Conservation (phyloP, 2,797 vertebrate genomes). For the Coreius guichenoti region DNA sequence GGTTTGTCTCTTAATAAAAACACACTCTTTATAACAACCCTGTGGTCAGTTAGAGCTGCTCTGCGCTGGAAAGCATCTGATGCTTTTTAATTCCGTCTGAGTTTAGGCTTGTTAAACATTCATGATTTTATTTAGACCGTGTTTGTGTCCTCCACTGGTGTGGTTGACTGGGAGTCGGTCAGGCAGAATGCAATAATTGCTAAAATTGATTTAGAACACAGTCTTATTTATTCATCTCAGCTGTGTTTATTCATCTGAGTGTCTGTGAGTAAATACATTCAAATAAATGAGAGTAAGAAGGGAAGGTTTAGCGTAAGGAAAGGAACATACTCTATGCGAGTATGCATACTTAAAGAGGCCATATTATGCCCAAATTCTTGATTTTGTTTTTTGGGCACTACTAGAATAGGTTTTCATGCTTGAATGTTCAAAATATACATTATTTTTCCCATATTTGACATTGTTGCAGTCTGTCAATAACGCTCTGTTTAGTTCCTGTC, state of each 20-base stretch:
- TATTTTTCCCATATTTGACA: background rate
- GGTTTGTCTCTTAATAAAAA: conserved; percentile 37
- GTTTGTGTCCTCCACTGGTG: conserved; percentile 36
- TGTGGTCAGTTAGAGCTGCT: conserved; percentile 34
- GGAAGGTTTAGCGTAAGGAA: background rate
- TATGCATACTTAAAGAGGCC: background rate
- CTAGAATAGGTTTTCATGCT: background rate
- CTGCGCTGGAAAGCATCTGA: conserved; percentile 26
- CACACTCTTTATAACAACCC: background rate
- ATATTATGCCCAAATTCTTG: background rate
- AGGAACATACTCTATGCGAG: background rate
- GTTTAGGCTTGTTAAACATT: conserved; percentile 46
- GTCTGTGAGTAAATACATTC: background rate
- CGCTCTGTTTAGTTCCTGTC: background rate
- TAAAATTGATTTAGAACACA: background rate
- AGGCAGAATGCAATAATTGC: background rate
- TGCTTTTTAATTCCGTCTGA: conserved; percentile 33
- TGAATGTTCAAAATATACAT: background rate
- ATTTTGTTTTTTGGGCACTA: background rate
- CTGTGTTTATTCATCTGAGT: conserved; percentile 5
- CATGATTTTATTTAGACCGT: conserved; percentile 33
- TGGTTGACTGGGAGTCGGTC: background rate
- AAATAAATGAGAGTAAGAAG: background rate
- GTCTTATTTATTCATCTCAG: background rate
- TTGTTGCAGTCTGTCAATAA: background rate